Evolutionary conservation across 2,888 invertebrate genomes (phyloP).

Genomic region (Amphipoea oculea): DNA sequence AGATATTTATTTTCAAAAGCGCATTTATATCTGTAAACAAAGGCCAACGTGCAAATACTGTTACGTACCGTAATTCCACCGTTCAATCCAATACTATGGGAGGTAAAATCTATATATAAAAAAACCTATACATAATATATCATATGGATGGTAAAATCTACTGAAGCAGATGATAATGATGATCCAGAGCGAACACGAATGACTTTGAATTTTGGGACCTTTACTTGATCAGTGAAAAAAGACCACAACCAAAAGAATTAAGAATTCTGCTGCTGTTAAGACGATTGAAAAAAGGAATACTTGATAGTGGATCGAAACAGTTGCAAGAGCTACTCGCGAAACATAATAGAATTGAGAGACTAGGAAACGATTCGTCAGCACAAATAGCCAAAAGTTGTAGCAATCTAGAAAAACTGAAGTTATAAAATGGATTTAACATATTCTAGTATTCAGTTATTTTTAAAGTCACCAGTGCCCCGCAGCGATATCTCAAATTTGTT

Average conservation of each 20-base stretch:
- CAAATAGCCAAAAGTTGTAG: too few species aligned
- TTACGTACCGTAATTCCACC: background rate
- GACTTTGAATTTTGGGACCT: background rate
- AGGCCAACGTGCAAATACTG: background rate
- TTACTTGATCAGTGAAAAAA: background rate
- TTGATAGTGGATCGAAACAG: background rate
- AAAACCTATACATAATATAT: too few species aligned
- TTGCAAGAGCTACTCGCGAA: background rate
- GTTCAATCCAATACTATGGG: background rate
- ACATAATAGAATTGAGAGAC: background rate
- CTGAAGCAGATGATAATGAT: background rate
- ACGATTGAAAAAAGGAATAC: background rate
- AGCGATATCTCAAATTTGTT: background rate
- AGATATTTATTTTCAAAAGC: background rate
- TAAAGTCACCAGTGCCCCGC: background rate
- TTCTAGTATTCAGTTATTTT: background rate
- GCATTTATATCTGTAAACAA: background rate
- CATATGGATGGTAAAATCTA: too few species aligned
- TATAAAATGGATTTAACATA: background rate
- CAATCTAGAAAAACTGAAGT: background rate
- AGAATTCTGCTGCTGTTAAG: background rate
- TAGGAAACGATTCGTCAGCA: conserved; percentile 15
- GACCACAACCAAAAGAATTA: background rate
- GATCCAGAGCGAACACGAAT: background rate
- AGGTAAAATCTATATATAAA: too few species aligned